Percentiles rank a stretch among this genome's conserved stretches.
Evolutionary conservation across 2,797 vertebrate genomes (phyloP).

Genomic region (Mormyrus hasselquistii): DNA sequence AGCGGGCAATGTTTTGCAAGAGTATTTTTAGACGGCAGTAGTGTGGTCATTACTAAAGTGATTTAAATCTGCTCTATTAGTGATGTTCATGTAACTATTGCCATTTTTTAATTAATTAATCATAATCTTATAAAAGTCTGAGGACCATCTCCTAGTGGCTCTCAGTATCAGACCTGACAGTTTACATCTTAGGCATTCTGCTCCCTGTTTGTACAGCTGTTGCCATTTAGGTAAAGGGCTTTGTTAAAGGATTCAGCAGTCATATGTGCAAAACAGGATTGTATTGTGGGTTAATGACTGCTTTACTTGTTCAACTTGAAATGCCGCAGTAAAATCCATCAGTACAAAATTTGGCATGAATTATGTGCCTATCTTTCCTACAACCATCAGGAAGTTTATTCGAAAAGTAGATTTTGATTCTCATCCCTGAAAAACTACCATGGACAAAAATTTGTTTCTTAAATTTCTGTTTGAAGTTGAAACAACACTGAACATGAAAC

Average conservation of each 20-base stretch:
- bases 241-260: background rate
- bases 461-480: background rate
- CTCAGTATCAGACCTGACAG: background rate
- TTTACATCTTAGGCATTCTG: background rate
- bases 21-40: conserved; percentile 63
- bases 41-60: conserved; percentile 39
- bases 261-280: background rate
- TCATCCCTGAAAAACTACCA: background rate
- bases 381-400: background rate
- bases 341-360: background rate
- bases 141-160: background rate
- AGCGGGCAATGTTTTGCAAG: conserved; percentile 41
- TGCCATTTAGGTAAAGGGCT: background rate
- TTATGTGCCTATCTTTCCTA: background rate
- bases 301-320: background rate
- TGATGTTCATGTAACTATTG: background rate
- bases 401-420: background rate
- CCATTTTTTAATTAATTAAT: background rate
- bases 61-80: background rate
- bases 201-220: background rate
- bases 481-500: background rate
- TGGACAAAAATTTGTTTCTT: background rate
- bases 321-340: background rate
- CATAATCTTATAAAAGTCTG: background rate
- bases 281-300: background rate